A percentile compares a stretch with the other conserved stretches of the same genome.
phyloP scores from a whole-genome alignment of 2,113 vertebrate species.

The Rhea americana region DNA sequence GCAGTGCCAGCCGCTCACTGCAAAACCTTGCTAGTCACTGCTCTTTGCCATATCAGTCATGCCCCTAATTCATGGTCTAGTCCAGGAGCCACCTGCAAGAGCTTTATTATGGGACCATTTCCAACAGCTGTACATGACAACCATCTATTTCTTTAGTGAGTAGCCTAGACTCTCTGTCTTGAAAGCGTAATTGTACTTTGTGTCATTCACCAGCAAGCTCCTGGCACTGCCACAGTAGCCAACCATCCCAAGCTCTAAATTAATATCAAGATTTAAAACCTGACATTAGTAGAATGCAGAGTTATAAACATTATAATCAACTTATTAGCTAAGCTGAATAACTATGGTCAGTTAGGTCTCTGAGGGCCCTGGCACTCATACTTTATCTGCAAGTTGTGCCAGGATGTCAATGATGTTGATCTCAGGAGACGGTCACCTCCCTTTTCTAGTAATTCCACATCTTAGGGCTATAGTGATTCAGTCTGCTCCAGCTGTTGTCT shows the following conservation, averaged over 20 bases:
- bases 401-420: neutral
- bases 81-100: neutral
- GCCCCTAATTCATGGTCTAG: neutral
- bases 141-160: neutral
- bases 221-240: neutral
- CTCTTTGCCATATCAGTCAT: neutral
- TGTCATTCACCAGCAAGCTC: neutral
- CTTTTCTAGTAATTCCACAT: neutral
- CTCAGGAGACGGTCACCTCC: neutral
- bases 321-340: neutral
- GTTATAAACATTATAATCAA: neutral
- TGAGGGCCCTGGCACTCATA: neutral
- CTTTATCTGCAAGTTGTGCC: neutral
- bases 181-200: neutral
- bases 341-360: neutral
- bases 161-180: neutral
- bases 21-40: neutral
- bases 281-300: neutral
- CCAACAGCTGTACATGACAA: neutral
- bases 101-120: neutral
- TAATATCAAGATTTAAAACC: neutral
- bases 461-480: neutral
- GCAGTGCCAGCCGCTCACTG: neutral
- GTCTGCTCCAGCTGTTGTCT: neutral
- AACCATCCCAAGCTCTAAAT: neutral